phyloP scores from a whole-genome alignment of 2,888 invertebrate species.

The Belgica antarctica region DNA sequence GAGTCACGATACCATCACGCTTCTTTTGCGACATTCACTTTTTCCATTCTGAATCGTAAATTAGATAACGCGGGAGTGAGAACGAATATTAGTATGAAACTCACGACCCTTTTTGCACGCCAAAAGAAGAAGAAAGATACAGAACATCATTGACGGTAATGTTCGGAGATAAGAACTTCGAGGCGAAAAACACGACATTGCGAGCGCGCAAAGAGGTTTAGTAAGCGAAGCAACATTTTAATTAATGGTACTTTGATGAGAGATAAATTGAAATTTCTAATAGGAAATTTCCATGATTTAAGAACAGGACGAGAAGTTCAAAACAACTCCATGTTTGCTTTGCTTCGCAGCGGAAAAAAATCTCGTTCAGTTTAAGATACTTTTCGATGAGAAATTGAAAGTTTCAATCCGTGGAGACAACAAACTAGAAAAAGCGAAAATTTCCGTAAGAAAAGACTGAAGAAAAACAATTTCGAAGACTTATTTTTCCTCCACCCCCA shows the following conservation, averaged over 20 bases:
- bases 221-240: constrained; percentile 2
- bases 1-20: constrained; percentile 30
- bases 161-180: constrained; percentile 13
- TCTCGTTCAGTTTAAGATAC: not conserved
- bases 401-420: not conserved
- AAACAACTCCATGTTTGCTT: not conserved
- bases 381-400: not conserved
- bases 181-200: not conserved
- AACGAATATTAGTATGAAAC: constrained; percentile 6
- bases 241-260: not conserved
- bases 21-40: not conserved
- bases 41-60: constrained; percentile 27
- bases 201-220: not conserved
- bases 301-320: not conserved
- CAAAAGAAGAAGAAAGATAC: no score
- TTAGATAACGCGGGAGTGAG: constrained; percentile 32
- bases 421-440: not conserved
- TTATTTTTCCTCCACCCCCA: no score
- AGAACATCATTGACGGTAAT: constrained; percentile 20
- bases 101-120: constrained; percentile 31
- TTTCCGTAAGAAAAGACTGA: constrained; percentile 20
- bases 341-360: not conserved
- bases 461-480: constrained; percentile 3
- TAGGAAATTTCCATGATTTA: not conserved
- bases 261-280: constrained; percentile 21